Evolutionary conservation across 1,140 invertebrate genomes (phyloP).

Genomic region (Triops longicaudatus): DNA sequence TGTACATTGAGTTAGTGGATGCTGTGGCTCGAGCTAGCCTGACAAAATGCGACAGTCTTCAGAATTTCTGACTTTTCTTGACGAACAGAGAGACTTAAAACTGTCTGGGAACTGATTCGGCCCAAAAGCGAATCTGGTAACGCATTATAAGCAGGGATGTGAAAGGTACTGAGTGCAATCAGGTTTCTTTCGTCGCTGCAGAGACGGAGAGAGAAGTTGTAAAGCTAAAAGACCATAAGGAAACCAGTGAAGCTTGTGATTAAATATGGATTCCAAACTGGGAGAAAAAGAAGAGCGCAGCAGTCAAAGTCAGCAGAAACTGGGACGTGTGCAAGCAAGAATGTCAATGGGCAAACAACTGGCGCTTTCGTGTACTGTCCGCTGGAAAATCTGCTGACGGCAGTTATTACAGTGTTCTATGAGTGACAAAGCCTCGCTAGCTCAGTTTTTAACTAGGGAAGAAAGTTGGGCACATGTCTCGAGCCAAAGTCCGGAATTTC

Average conservation of each 20-base stretch:
- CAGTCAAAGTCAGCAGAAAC: slow-evolving; percentile 1
- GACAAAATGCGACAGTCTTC: not conserved
- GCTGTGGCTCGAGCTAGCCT: not conserved
- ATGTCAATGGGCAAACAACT: slow-evolving; percentile 8
- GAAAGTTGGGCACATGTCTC: too few species aligned
- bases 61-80: not conserved
- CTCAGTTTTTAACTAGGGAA: not conserved
- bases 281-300: not conserved
- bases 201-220: not conserved
- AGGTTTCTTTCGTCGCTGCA: not conserved
- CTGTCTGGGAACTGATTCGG: not conserved
- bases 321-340: slow-evolving; percentile 5
- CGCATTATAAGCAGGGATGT: not conserved
- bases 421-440: not conserved
- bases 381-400: not conserved
- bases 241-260: slow-evolving; percentile 13
- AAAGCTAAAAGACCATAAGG: not conserved
- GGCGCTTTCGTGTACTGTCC: not conserved
- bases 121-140: not conserved
- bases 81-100: not conserved
- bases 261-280: slow-evolving; percentile 12
- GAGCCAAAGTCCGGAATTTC: too few species aligned
- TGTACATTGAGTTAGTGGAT: not conserved
- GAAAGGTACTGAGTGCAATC: not conserved
- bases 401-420: not conserved